Evolutionary conservation across 2,888 invertebrate species (phyloP).

Genomic region (Euzophera pinguis): DNA sequence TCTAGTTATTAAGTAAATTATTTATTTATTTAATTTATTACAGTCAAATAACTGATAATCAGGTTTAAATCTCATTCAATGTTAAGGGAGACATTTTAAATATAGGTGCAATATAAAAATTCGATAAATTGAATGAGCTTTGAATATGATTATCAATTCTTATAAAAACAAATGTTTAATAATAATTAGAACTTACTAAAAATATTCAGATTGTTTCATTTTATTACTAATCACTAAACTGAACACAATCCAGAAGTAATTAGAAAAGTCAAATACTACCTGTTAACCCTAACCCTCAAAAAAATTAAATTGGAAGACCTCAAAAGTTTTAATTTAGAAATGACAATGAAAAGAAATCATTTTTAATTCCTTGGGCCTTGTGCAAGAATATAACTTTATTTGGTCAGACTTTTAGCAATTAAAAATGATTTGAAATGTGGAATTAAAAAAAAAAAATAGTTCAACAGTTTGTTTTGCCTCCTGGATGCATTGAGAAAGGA

Average conservation of each 20-base stretch:
- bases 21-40: conserved; percentile 56
- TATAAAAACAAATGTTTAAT: conserved; percentile 31
- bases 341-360: no score
- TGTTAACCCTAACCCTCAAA: no score
- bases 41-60: conserved; percentile 31
- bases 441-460: no score
- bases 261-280: no score
- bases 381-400: no score
- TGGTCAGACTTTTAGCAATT: no score
- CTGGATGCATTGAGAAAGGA: no score
- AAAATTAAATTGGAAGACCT: no score
- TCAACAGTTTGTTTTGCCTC: no score
- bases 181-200: conserved; percentile 26
- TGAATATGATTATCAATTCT: conserved; percentile 37
- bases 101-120: conserved; percentile 71
- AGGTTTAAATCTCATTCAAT: conserved; percentile 55
- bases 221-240: background rate
- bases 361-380: no score
- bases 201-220: conserved; percentile 15
- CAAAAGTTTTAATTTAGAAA: no score
- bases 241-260: background rate
- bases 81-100: conserved; percentile 66
- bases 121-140: conserved; percentile 64
- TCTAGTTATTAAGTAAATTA: conserved; percentile 52
- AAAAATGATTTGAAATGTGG: no score